Evolutionary conservation across 2,113 vertebrate genomes (phyloP).

Genomic region (Neotragus pygmaeus): DNA sequence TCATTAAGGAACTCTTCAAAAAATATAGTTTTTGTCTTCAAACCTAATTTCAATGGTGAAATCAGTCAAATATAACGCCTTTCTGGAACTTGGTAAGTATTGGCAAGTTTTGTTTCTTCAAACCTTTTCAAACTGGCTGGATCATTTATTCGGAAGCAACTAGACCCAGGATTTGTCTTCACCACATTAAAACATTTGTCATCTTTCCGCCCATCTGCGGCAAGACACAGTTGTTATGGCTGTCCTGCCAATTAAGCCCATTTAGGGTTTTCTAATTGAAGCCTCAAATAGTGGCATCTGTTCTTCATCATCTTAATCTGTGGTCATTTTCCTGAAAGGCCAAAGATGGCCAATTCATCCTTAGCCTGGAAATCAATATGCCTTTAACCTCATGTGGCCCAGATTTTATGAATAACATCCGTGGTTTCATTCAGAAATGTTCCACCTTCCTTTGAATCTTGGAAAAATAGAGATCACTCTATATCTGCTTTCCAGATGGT

Average conservation of each 20-base stretch:
- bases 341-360: conserved; percentile 60
- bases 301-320: conserved; percentile 64
- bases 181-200: conserved; percentile 61
- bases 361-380: conserved; percentile 64
- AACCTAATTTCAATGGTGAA: neutral
- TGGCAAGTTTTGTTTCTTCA: conserved; percentile 28
- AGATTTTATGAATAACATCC: conserved; percentile 63
- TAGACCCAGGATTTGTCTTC: conserved; percentile 20
- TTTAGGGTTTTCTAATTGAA: conserved; percentile 46
- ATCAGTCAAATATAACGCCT: neutral
- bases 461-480: conserved; percentile 59
- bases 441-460: conserved; percentile 68
- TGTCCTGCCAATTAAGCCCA: conserved; percentile 35
- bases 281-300: conserved; percentile 59
- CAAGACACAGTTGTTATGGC: conserved; percentile 52
- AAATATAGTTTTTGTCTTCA: neutral
- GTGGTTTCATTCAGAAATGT: conserved; percentile 59
- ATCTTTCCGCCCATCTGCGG: conserved; percentile 41
- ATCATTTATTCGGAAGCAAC: neutral
- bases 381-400: conserved; percentile 67
- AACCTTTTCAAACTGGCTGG: neutral
- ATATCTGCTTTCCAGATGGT: conserved; percentile 52
- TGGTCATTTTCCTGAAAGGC: conserved; percentile 71
- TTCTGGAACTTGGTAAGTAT: conserved; percentile 9
- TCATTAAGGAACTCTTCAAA: neutral